These are phyloP conservation scores for Tetranychus urticae DNA, from an alignment of 1,140 invertebrate genomes.

Conservation along the genomic window DNA sequence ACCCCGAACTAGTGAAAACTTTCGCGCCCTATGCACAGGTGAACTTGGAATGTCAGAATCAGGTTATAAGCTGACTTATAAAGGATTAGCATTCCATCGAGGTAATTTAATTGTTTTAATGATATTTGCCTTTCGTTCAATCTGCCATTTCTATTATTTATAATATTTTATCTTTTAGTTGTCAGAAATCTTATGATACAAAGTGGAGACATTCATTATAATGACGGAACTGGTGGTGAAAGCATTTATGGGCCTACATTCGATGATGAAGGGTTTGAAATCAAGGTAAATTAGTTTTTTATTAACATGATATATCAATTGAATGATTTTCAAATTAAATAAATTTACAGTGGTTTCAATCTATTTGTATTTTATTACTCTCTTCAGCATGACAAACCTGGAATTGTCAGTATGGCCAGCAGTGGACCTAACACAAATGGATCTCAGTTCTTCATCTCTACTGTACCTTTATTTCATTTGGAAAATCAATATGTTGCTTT, in stretches of 20 bases:
- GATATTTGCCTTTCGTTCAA: too few relatives aligned
- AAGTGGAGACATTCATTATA: conserved; percentile 54
- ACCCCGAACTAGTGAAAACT: too few relatives aligned
- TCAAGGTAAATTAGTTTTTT: conserved; percentile 21
- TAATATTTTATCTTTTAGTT: conserved; percentile 46
- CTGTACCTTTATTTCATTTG: too few relatives aligned
- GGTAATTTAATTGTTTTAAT: conserved; percentile 21
- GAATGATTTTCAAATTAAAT: not conserved
- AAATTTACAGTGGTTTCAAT: not conserved
- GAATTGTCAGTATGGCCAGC: conserved; percentile 33
- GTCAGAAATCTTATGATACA: conserved; percentile 39
- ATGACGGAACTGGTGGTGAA: conserved; percentile 63
- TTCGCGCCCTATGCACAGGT: too few relatives aligned
- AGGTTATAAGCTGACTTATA: conserved; percentile 27
- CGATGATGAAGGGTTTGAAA: conserved; percentile 63
- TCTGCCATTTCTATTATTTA: not conserved
- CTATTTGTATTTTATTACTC: conserved; percentile 13
- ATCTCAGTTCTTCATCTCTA: too few relatives aligned
- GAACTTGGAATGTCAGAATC: too few relatives aligned
- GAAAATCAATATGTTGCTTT: too few relatives aligned
- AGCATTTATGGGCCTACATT: conserved; percentile 77
- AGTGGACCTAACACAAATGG: too few relatives aligned
- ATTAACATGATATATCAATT: not conserved
- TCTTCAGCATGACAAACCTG: conserved; percentile 29
- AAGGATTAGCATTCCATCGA: conserved; percentile 38